Percentiles rank a stretch among this genome's conserved stretches.
Evolutionary conservation across 2,113 vertebrate genomes (phyloP).

Genomic region (Cyanoderma ruficeps): DNA sequence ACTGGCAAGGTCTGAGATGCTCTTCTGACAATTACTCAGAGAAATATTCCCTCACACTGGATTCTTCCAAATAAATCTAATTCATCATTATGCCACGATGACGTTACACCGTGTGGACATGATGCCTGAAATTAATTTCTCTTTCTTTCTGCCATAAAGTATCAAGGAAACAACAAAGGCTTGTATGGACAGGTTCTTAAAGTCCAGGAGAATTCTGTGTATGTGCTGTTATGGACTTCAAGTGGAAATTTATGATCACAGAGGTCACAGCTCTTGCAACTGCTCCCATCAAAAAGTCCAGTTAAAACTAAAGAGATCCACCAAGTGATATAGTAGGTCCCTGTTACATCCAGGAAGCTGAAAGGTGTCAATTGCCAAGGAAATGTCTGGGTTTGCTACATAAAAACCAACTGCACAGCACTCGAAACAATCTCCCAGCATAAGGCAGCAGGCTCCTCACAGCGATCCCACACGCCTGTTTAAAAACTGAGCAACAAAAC

Average conservation of each 20-base stretch:
- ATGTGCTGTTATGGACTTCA: fast-evolving
- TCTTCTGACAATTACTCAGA: background rate
- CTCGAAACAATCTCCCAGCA: background rate
- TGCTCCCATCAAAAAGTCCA: background rate
- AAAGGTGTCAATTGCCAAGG: background rate
- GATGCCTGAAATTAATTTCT: background rate
- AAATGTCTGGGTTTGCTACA: background rate
- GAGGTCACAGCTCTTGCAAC: background rate
- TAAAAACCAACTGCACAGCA: background rate
- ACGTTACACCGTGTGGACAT: background rate
- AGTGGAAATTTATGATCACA: background rate
- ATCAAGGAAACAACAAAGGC: background rate
- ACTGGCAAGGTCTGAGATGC: fast-evolving
- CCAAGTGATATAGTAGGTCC: background rate
- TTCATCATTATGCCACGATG: background rate
- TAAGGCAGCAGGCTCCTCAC: background rate
- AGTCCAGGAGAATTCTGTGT: background rate
- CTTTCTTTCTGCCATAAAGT: background rate
- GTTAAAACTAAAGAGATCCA: background rate
- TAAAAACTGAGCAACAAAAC: background rate
- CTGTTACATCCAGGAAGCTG: background rate
- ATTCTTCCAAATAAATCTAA: background rate
- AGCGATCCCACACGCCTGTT: background rate
- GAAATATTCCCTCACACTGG: background rate
- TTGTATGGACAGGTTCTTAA: background rate